Evolutionary conservation across 2,888 invertebrate genomes (phyloP), one percentile per base, ranked within the genome.

Genomic region (Mythimna impura): DNA sequence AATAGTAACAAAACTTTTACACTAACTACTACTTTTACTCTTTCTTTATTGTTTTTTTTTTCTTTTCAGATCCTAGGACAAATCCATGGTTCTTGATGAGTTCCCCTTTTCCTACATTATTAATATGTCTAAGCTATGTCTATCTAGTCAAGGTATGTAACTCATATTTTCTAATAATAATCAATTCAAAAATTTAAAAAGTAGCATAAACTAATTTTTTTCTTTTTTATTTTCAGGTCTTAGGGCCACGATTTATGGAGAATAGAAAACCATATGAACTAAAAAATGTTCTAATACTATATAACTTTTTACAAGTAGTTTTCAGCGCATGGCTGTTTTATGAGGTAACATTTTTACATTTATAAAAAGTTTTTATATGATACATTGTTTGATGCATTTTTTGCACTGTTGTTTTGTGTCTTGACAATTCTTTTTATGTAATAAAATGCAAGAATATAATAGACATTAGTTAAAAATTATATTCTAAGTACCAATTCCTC

Each of bases 81-180:
- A 98, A 98, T 94, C 97, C 98, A 94, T 99, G 98, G 98, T 97
- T 98, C 90, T 97, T 99, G 96, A 99, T 99, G 99, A 98, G 98
- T 91, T 98, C 98, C 87, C 99, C 99, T 80, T 97, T 98, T 91
- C 99, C 99, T 89, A 99, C 99, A 87, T 96, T 99, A 94, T 96
- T 98, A 93, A 98, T 99, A 95, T 99, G 99, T 96, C 96, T 99
- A 93, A 95, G 97, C 91, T 99, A 99, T 96, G 97, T 99, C 89
- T 98, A 98, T 96, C 94, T 98, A 95, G 99, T 99, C 93, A 99
- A 98, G 97, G 97, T 97, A 95, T 40, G 36, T 67, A 62, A 66
- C 9, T 40, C 60, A 14, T 25, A 30, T 65, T 64, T 63, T 64
- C 9, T 40, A 17, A 34, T 12, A 20, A 54, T 14, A 2, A 22